Conservation (phyloP, 2,113 vertebrate genomes). For the Asarcornis scutulata region DNA sequence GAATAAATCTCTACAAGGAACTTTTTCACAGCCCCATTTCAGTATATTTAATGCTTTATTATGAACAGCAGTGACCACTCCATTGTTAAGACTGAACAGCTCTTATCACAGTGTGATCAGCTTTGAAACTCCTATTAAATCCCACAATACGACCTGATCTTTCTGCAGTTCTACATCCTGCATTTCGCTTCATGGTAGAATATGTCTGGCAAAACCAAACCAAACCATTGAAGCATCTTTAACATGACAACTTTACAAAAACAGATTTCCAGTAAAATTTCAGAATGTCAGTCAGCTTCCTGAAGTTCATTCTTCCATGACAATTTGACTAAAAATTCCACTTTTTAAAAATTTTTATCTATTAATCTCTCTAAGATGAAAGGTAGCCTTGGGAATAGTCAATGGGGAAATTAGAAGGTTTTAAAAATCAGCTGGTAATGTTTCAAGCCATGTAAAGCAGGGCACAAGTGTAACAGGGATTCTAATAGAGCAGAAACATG, state of each 20-base stretch:
- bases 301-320: slow-evolving; percentile 10
- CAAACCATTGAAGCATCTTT: background rate
- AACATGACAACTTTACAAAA: slow-evolving; percentile 44
- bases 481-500: background rate
- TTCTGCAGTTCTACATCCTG: slow-evolving; percentile 24
- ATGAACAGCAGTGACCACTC: slow-evolving; percentile 48
- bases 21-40: slow-evolving; percentile 37
- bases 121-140: slow-evolving; percentile 37
- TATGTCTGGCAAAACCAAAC: slow-evolving; percentile 32
- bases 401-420: slow-evolving; percentile 36
- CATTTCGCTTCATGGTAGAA: background rate
- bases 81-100: slow-evolving; percentile 33
- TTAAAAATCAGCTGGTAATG: background rate
- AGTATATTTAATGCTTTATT: slow-evolving; percentile 38
- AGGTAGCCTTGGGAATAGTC: slow-evolving; percentile 17
- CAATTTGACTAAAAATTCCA: slow-evolving; percentile 21
- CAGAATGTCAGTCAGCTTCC: slow-evolving; percentile 13
- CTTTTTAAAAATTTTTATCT: background rate
- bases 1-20: slow-evolving; percentile 21
- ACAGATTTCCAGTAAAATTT: slow-evolving; percentile 34
- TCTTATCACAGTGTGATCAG: slow-evolving; percentile 8
- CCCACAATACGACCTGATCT: background rate
- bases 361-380: slow-evolving; percentile 23
- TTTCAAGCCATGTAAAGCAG: slow-evolving; percentile 32
- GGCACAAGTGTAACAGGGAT: background rate